Conservation (phyloP, 2,113 vertebrate genomes). For the Corythornis vintsioides region DNA sequence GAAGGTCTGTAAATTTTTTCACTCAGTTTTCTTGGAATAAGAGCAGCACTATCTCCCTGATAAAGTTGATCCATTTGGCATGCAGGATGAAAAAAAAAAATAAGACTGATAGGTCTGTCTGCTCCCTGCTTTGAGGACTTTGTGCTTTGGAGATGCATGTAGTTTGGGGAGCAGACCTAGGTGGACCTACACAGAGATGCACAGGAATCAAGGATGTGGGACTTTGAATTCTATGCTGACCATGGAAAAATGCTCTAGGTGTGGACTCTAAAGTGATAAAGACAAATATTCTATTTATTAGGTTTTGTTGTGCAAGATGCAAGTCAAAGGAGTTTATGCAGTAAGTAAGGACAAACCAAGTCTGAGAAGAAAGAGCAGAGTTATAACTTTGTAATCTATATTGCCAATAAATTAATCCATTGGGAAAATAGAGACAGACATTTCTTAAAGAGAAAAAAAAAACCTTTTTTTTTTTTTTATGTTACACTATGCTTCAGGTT, state of each 20-base stretch:
- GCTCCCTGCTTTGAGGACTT: background rate
- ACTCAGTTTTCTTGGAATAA: background rate
- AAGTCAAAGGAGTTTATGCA: background rate
- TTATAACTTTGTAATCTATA: background rate
- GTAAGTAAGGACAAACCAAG: background rate
- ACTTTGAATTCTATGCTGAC: background rate
- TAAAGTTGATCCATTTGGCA: background rate
- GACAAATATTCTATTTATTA: background rate
- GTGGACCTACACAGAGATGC: background rate
- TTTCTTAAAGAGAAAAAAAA: background rate
- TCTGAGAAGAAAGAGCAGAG: background rate
- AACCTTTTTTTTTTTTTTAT: background rate
- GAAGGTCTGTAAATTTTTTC: background rate
- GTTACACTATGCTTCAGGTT: constrained; percentile 32
- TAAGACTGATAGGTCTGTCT: background rate
- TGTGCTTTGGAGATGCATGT: background rate
- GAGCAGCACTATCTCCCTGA: background rate
- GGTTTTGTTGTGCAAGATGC: background rate
- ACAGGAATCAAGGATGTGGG: background rate
- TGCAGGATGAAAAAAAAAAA: background rate
- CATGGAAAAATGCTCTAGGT: background rate
- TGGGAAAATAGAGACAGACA: background rate
- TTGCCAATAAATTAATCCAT: background rate
- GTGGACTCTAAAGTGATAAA: background rate
- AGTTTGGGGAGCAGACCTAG: background rate